These are phyloP conservation scores for Brotogeris chrysoptera DNA, from an alignment of 2,797 vertebrate species.

Conservation along the genomic window DNA sequence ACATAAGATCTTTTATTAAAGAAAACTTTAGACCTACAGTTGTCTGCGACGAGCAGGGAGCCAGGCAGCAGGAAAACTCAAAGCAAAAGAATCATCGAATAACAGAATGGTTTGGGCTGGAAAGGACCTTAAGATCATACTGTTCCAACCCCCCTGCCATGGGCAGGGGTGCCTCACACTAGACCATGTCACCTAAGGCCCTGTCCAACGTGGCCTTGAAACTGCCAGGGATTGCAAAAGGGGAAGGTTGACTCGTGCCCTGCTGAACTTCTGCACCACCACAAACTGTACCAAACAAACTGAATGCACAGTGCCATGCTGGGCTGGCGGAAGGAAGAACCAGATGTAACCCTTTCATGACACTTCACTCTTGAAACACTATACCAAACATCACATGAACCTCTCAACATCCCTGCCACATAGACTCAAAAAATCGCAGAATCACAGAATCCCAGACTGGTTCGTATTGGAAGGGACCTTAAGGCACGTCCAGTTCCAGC, in stretches of 20 bases:
- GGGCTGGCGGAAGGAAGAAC: background rate
- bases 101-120: background rate
- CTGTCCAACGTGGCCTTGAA: background rate
- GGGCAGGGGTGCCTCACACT: background rate
- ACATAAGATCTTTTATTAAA: background rate
- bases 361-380: background rate
- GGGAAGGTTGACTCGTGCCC: background rate
- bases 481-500: background rate
- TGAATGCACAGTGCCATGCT: background rate
- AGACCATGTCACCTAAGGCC: background rate
- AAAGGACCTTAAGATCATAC: background rate
- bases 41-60: background rate
- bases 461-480: background rate
- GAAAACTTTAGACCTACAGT: background rate
- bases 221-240: background rate
- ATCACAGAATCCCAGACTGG: background rate
- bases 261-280: background rate
- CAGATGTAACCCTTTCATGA: fast-evolving
- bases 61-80: background rate
- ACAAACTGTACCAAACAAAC: background rate
- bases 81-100: background rate
- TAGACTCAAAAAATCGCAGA: background rate
- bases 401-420: background rate
- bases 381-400: fast-evolving
- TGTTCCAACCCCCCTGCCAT: background rate